Evolutionary conservation across 2,113 vertebrate species (phyloP).

Genomic region (Nannospalax galili): DNA sequence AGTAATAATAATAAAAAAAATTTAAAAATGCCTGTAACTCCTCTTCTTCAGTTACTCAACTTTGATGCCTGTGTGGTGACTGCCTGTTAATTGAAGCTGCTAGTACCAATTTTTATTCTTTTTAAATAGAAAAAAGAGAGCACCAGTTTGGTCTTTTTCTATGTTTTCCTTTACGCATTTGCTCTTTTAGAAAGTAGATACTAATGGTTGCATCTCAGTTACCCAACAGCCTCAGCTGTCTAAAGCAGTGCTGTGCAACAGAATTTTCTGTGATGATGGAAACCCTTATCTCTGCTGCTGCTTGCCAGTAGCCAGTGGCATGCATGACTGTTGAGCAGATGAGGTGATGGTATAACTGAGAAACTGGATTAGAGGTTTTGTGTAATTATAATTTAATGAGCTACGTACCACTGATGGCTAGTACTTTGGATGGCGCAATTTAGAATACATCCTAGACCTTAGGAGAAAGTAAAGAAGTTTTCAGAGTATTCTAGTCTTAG

Average conservation of each 20-base stretch:
- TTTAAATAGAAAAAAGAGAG: neutral
- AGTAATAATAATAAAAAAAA: too few relatives aligned
- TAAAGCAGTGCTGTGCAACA: neutral
- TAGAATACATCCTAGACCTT: neutral
- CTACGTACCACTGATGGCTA: neutral
- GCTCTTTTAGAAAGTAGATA: neutral
- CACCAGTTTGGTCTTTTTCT: neutral
- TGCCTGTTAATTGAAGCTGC: slow-evolving; percentile 1
- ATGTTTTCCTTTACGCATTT: neutral
- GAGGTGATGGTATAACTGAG: neutral
- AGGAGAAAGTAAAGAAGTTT: neutral
- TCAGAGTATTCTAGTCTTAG: slow-evolving; percentile 18
- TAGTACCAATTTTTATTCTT: neutral
- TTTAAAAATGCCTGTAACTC: too few relatives aligned
- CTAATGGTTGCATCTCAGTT: neutral
- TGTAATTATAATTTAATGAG: slow-evolving; percentile 13
- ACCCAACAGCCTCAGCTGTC: neutral
- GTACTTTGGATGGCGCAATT: neutral
- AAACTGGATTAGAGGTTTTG: neutral
- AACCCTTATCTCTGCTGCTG: neutral
- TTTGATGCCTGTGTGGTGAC: neutral
- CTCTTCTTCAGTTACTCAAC: neutral
- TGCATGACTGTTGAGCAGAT: neutral
- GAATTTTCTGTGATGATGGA: neutral
- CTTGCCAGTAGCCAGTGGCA: neutral